These are phyloP conservation scores for Tiliqua scincoides DNA, from an alignment of 2,113 vertebrate species.

Conservation along the genomic window DNA sequence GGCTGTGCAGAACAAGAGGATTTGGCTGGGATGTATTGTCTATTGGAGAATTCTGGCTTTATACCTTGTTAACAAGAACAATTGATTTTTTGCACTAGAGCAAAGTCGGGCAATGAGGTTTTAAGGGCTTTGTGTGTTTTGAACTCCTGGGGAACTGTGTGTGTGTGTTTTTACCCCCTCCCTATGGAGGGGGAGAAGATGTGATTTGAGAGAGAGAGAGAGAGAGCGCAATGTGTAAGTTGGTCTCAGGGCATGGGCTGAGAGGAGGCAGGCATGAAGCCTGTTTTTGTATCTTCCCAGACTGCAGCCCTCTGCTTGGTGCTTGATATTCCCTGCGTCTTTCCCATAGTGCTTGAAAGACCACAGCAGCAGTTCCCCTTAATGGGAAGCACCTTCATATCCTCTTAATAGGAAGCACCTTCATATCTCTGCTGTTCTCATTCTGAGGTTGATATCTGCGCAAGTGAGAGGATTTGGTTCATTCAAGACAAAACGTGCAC, in stretches of 20 bases:
- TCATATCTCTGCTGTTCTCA: not conserved
- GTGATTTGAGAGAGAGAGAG: not conserved
- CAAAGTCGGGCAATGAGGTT: not conserved
- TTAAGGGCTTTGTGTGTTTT: constrained; percentile 43
- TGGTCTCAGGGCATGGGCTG: not conserved
- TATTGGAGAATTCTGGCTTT: not conserved
- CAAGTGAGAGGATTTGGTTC: too few relatives aligned
- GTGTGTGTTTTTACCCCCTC: not conserved
- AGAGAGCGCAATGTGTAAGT: not conserved
- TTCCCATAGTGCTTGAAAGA: too few relatives aligned
- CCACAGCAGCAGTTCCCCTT: not conserved
- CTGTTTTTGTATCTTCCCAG: not conserved
- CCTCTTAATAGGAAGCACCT: not conserved
- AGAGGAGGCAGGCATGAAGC: not conserved
- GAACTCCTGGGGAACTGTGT: constrained; percentile 25
- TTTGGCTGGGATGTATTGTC: constrained; percentile 23
- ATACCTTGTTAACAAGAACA: constrained; percentile 29
- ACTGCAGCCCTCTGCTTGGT: not conserved
- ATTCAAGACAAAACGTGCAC: too few relatives aligned
- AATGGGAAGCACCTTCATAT: not conserved
- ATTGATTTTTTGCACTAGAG: constrained; percentile 58
- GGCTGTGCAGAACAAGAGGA: constrained; percentile 20
- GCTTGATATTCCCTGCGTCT: not conserved
- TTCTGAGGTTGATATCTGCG: not conserved
- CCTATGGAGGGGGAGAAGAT: constrained; percentile 3